Evolutionary conservation across 2,113 vertebrate species (phyloP).

Genomic region (Cavia porcellus): DNA sequence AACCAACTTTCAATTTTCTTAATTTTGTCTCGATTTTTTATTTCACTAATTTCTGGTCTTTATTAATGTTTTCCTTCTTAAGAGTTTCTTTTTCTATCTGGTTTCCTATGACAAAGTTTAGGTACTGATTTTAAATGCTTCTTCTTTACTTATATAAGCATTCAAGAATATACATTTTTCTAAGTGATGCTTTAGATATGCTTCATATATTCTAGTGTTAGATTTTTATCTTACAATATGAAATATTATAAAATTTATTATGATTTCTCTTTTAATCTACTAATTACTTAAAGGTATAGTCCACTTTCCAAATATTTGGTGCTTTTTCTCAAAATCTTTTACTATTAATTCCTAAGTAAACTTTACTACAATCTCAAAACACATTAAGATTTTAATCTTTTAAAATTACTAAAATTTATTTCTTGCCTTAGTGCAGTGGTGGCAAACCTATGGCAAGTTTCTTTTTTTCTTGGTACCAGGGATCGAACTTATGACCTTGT

Average conservation of each 20-base stretch:
- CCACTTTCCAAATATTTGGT: slow-evolving; percentile 27
- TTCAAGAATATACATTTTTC: background rate
- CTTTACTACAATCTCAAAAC: background rate
- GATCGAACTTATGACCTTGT: no score
- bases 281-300: slow-evolving; percentile 6
- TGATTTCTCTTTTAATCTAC: slow-evolving; percentile 15
- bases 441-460: background rate
- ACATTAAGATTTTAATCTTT: slow-evolving; percentile 14
- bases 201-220: background rate
- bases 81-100: background rate
- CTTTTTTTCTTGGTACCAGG: no score
- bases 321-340: slow-evolving; percentile 13
- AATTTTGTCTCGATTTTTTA: slow-evolving; percentile 17
- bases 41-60: slow-evolving; percentile 1
- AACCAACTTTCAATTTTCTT: background rate
- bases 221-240: background rate
- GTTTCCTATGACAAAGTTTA: background rate
- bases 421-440: background rate
- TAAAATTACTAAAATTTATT: background rate
- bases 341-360: background rate
- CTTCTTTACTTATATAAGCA: background rate
- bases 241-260: slow-evolving; percentile 14
- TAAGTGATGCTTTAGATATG: background rate
- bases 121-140: slow-evolving; percentile 8
- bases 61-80: slow-evolving; percentile 1